Percentiles rank a stretch among this genome's conserved stretches.
These are phyloP conservation scores for Oithona nana DNA, from an alignment of 2,888 invertebrate genomes.

Conservation along the genomic window DNA sequence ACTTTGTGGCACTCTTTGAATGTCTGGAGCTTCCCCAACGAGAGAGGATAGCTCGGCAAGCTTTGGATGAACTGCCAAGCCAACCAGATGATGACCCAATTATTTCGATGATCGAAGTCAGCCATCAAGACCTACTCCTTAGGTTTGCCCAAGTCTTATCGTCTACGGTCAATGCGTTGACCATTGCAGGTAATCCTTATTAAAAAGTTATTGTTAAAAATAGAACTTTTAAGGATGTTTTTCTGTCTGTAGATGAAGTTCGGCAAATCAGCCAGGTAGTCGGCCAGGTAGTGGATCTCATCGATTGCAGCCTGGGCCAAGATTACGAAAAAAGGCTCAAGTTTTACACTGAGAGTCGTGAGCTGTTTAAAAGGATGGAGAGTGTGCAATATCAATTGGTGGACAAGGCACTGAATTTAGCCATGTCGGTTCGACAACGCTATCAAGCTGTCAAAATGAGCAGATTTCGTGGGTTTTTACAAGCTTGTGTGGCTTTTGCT, in stretches of 20 bases:
- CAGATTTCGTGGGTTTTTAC: too few species aligned
- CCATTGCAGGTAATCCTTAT: background rate
- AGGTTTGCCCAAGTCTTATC: background rate
- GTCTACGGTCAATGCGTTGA: background rate
- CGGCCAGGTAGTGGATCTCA: background rate
- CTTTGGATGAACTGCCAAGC: background rate
- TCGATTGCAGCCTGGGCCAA: background rate
- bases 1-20: background rate
- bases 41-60: background rate
- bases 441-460: too few species aligned
- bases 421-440: background rate
- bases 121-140: background rate
- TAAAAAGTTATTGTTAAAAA: background rate
- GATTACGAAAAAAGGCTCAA: background rate
- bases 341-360: background rate
- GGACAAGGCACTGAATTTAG: background rate
- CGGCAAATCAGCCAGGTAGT: background rate
- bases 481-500: background rate
- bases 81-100: too few species aligned
- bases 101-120: background rate
- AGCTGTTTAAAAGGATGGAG: background rate
- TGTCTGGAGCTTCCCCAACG: background rate
- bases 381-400: background rate
- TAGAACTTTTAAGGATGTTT: too few species aligned
- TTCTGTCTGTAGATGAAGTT: background rate